Evolutionary conservation across 2,797 vertebrate genomes (phyloP), one percentile per base, ranked within the genome.

Genomic region (Melanotaenia boesemani): DNA sequence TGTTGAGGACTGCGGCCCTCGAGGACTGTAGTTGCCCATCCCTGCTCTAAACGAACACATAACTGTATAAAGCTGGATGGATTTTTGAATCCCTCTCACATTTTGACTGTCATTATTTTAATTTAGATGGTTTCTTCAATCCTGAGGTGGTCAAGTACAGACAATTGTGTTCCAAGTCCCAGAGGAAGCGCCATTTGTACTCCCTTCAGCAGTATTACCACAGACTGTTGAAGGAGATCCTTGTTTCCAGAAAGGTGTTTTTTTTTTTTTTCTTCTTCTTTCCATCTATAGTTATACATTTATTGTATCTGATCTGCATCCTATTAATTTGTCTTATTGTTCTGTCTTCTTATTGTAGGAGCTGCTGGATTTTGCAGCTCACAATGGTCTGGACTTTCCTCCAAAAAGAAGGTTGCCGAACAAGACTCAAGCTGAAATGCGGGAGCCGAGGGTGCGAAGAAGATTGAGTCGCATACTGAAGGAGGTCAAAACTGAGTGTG

Each of bases 141-240:
- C 98, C 98, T 0, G 97, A 99, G 77, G 98, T 99, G 76, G 98
- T 99, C 72, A 98, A 97, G 64, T 99, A 99, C 86, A 95, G 98
- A 68, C 96, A 98, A 73, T 89, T 99, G 11, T 99, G 97, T 90
- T 93, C 95, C 41, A 98, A 96, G 89, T 98, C 98, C 0, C 98
- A 99, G 90, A 96, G 93, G 83, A 99, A 97, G 71, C 95, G 95
- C 4, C 97, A 97, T 79, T 79, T 98, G 81, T 94, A 90, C 81
- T 95, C 94, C 1, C 95, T 98, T 82, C 98, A 99, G 93, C 97
- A 99, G 85, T 99, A 99, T 84, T 98, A 98, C 88, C 98, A 98
- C 89, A 94, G 93, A n/a, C 90, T 99, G 36, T 88, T 99, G 41
- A 98, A 98, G 87, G 97, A 99, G 87, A 96, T 99, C 68, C 96